A percentile compares a stretch with the other conserved stretches of the same genome.
phyloP scores from a whole-genome alignment of 2,797 vertebrate genomes.

The Fistularia commersonii region DNA sequence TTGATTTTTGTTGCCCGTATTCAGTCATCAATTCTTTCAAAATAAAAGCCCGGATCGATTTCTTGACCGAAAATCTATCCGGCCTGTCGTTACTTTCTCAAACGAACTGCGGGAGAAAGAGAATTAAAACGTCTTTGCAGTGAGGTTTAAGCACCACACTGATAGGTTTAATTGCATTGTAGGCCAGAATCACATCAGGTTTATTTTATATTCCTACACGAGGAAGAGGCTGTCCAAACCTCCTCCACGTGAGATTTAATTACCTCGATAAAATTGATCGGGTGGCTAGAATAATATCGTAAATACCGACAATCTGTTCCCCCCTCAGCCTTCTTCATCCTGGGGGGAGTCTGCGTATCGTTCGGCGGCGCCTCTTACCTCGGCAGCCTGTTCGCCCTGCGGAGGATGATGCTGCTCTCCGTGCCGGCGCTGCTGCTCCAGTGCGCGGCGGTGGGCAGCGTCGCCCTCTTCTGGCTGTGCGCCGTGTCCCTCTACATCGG shows the following conservation, averaged over 20 bases:
- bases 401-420: constrained; percentile 84
- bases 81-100: constrained; percentile 10
- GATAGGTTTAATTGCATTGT: neutral
- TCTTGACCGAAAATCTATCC: no score
- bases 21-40: no score
- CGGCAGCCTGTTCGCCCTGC: constrained; percentile 75
- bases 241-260: constrained; percentile 2
- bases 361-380: constrained; percentile 82
- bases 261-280: constrained; percentile 1
- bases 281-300: neutral
- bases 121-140: neutral
- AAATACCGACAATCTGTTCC: constrained; percentile 9
- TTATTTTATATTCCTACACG: no score
- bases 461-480: constrained; percentile 85
- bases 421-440: constrained; percentile 76
- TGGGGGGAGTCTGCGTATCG: constrained; percentile 84
- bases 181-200: neutral
- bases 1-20: no score
- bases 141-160: neutral
- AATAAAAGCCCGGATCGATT: no score
- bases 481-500: constrained; percentile 88
- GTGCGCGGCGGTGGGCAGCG: constrained; percentile 66
- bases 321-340: constrained; percentile 83
- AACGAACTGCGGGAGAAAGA: constrained; percentile 6
- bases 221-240: neutral